phyloP scores from a whole-genome alignment of 1,140 invertebrate genomes.

The Propsilocerus akamusi region DNA sequence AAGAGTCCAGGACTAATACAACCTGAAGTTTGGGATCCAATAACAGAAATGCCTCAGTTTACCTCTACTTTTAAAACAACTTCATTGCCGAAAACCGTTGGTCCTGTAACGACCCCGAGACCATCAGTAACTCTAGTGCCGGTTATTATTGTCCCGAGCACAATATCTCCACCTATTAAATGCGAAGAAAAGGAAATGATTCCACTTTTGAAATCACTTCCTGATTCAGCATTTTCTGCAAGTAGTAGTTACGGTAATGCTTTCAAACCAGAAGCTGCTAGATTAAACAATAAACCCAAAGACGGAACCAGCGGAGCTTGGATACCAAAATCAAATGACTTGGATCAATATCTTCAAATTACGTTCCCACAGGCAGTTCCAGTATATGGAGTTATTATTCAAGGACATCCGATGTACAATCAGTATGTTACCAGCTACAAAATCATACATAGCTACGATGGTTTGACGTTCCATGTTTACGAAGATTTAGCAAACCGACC shows the following conservation, averaged over 20 bases:
- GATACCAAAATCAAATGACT: conserved; percentile 34
- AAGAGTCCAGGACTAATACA: too few species aligned
- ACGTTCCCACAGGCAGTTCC: conserved; percentile 37
- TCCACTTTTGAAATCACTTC: conserved; percentile 20
- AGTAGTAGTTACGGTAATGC: conserved; percentile 26
- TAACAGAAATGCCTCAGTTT: too few species aligned
- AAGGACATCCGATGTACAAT: conserved; percentile 40
- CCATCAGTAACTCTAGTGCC: not conserved
- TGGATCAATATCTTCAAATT: conserved; percentile 49
- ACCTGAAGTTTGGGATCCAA: too few species aligned
- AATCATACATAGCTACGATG: conserved; percentile 47
- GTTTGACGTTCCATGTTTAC: conserved; percentile 32
- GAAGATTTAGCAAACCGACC: conserved; percentile 17
- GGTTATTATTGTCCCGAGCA: conserved; percentile 23
- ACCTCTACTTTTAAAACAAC: not conserved
- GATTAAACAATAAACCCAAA: conserved; percentile 23
- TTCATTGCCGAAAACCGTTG: not conserved
- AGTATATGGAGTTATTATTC: conserved; percentile 50
- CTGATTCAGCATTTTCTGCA: conserved; percentile 34
- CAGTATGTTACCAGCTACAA: conserved; percentile 59
- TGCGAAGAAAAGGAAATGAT: conserved; percentile 26
- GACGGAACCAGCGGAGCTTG: conserved; percentile 33
- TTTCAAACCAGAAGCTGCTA: conserved; percentile 30
- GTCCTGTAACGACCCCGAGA: not conserved
- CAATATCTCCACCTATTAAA: conserved; percentile 27